These are phyloP conservation scores for Malacoraja senta DNA, from an alignment of 2,797 vertebrate species.

Conservation along the genomic window DNA sequence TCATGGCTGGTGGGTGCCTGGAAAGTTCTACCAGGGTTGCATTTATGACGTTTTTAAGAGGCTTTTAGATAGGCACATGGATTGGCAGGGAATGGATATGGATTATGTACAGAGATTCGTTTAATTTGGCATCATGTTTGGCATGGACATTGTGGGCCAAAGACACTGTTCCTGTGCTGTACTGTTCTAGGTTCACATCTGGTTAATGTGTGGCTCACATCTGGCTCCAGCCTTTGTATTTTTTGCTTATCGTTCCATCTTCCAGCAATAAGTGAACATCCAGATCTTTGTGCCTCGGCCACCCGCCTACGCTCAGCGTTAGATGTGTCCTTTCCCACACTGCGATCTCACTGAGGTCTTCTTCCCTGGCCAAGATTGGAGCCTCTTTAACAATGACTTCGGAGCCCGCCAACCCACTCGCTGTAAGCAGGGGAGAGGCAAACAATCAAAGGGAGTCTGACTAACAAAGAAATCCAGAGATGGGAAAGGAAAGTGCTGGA, in stretches of 20 bases:
- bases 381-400: background rate
- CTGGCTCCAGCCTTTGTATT: background rate
- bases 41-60: too few species aligned
- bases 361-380: background rate
- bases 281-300: background rate
- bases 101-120: too few species aligned
- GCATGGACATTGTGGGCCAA: too few species aligned
- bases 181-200: background rate
- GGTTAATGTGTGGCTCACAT: background rate
- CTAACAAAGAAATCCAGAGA: background rate
- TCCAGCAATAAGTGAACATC: background rate
- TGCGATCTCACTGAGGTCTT: background rate
- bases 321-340: conserved; percentile 10
- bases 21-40: too few species aligned
- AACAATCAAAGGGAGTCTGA: background rate
- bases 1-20: too few species aligned
- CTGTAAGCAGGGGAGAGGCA: background rate
- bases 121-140: too few species aligned
- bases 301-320: background rate
- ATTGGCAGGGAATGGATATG: too few species aligned
- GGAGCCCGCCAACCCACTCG: background rate
- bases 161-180: too few species aligned
- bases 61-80: too few species aligned
- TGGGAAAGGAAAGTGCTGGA: background rate
- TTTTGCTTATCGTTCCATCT: conserved; percentile 1